These are phyloP conservation scores for Hypsopygia costalis DNA, from an alignment of 2,888 invertebrate genomes.

Conservation along the genomic window DNA sequence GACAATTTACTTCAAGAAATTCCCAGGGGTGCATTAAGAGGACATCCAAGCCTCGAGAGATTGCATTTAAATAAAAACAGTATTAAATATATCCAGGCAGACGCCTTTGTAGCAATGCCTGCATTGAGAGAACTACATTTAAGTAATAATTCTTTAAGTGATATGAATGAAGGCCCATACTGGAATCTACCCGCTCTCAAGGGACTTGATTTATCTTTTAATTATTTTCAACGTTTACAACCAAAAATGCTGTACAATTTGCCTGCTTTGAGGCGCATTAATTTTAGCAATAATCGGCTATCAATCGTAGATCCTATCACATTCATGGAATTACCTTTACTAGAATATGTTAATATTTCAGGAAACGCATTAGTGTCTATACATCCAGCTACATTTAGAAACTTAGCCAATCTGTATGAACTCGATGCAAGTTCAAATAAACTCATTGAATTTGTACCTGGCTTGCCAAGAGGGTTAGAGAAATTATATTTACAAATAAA, in stretches of 20 bases:
- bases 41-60: conserved; percentile 89
- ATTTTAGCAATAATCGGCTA: conserved; percentile 88
- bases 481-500: conserved; percentile 86
- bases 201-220: conserved; percentile 90
- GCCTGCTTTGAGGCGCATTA: conserved; percentile 87
- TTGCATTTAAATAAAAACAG: conserved; percentile 90
- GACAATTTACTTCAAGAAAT: conserved; percentile 88
- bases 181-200: conserved; percentile 93
- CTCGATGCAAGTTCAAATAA: conserved; percentile 88
- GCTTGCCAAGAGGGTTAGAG: conserved; percentile 88
- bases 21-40: conserved; percentile 88
- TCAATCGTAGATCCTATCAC: conserved; percentile 85
- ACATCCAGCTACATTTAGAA: conserved; percentile 88
- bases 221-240: conserved; percentile 86
- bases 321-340: conserved; percentile 84
- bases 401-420: conserved; percentile 87
- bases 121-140: conserved; percentile 90
- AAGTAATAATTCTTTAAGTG: conserved; percentile 90
- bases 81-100: conserved; percentile 86
- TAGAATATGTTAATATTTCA: conserved; percentile 91
- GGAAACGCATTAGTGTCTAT: conserved; percentile 85
- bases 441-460: conserved; percentile 87
- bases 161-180: conserved; percentile 86
- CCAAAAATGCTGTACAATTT: conserved; percentile 86
- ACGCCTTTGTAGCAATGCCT: conserved; percentile 91